Evolutionary conservation across 2,797 vertebrate species (phyloP), one percentile per base, ranked within the genome.

Genomic region (Iguana delicatissima): DNA sequence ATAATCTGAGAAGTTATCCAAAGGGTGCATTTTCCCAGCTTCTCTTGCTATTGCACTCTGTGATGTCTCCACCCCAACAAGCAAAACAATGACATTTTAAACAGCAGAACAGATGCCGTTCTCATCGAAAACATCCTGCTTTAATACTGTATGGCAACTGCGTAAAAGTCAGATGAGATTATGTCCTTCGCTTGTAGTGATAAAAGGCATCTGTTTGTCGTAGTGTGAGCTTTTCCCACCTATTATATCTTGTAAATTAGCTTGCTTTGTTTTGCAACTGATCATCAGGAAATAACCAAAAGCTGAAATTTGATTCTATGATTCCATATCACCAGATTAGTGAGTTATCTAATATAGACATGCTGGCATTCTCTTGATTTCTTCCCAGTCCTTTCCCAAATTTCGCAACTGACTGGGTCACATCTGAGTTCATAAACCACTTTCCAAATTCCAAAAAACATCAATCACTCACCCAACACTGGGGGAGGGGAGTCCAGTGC

Each of bases 41-140:
- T 10, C 12, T 80, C 42, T 42, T 32, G 22, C 85, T 0, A 2
- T 2, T 7, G 0, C 42, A 9, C 50, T 38, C 69, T 0, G 3
- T 4, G 0, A 20, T 64, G 22, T 62, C 8, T 10, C 8, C 26
- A 32, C n/a, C 62, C 42, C 38, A 4, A 12, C 4, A 62, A 20
- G 13, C 62, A 76, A 38, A 87, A 52, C 42, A 9, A 81, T 35
- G 67, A 77, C 14, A 1, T 9, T 81, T 50, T 89, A 80, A 79
- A 55, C 6, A 0, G 0, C 1, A 0, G 0, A 62, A 13, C 26
- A 86, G 79, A 22, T 1, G 1, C 88, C 14, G 13, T 42, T 52
- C 0, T 0, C 24, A 35, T 52, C 83, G 29, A 72, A 62, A 87
- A 16, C 32, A 1, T 0, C 4, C 16, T 64, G 1, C 10, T 52